A percentile compares a stretch with the other conserved stretches of the same genome.
Evolutionary conservation across 2,797 vertebrate species (phyloP).

Genomic region (Etheostoma perlongum): DNA sequence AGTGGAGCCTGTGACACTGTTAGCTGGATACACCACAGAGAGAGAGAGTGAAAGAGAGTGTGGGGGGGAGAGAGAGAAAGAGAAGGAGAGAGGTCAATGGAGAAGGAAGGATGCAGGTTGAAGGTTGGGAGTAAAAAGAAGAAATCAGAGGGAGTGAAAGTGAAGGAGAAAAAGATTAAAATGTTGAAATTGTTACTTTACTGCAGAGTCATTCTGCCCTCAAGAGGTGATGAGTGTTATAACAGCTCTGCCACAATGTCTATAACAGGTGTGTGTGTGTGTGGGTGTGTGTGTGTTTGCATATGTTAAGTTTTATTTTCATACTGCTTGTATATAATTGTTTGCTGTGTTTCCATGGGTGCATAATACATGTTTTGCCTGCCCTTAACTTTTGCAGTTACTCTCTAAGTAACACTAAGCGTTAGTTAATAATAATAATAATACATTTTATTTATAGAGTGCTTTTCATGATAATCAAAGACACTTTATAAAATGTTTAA

Average conservation of each 20-base stretch:
- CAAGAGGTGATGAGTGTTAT: conserved; percentile 67
- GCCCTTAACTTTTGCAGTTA: no score
- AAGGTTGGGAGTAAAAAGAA: conserved; percentile 26
- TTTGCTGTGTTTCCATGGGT: not conserved
- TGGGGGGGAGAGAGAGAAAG: not conserved
- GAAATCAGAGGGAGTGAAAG: conserved; percentile 30
- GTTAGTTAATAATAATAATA: no score
- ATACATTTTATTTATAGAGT: no score
- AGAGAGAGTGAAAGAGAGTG: conserved; percentile 13
- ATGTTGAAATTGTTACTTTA: conserved; percentile 37
- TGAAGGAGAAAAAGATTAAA: conserved; percentile 18
- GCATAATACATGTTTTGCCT: not conserved
- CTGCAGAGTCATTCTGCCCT: conserved; percentile 81
- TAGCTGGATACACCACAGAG: conserved; percentile 57
- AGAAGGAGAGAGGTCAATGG: conserved; percentile 22
- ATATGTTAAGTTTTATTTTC: not conserved
- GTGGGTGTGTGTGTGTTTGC: not conserved
- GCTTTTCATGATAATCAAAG: no score
- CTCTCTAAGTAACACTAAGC: no score
- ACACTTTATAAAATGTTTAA: no score
- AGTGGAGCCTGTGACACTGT: conserved; percentile 74
- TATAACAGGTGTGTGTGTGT: not conserved
- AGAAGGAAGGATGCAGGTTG: conserved; percentile 27
- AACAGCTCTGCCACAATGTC: conserved; percentile 28
- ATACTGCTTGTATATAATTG: not conserved